A percentile compares a stretch with the other conserved stretches of the same genome.
Evolutionary conservation across 2,113 vertebrate genomes (phyloP).

Genomic region (Eretmochelys imbricata): DNA sequence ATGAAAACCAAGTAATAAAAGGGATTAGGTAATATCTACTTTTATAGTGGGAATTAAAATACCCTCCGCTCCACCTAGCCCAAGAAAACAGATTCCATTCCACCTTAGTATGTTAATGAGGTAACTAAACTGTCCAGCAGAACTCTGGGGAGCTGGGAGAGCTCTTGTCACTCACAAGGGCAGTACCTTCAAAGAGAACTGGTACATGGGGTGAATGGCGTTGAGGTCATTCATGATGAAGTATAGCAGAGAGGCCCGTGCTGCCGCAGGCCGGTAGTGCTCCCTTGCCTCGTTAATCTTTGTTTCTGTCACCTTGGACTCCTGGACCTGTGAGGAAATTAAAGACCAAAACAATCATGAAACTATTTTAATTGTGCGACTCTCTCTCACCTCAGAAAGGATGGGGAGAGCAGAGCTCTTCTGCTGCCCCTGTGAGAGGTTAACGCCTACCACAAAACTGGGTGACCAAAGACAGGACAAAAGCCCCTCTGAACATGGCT

Average conservation of each 20-base stretch:
- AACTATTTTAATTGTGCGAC: background rate
- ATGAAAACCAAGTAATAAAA: background rate
- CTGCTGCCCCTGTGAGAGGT: background rate
- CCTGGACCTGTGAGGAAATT: constrained; percentile 86
- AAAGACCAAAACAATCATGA: background rate
- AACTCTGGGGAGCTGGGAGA: background rate
- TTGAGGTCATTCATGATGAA: constrained; percentile 94
- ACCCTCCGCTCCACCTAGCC: background rate
- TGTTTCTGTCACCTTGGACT: constrained; percentile 89
- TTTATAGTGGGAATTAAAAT: background rate
- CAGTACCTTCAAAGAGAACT: constrained; percentile 91
- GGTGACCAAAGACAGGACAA: background rate
- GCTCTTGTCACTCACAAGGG: constrained; percentile 1
- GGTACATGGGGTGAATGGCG: constrained; percentile 95
- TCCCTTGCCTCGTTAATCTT: constrained; percentile 94
- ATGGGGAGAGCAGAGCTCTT: background rate
- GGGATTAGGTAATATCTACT: background rate
- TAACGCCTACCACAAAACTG: fast-evolving
- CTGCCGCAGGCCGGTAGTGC: constrained; percentile 88
- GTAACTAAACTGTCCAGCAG: background rate
- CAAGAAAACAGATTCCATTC: background rate
- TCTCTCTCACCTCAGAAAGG: background rate
- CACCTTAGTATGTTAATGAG: background rate
- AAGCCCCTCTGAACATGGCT: fast-evolving
- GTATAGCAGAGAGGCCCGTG: constrained; percentile 91